These are phyloP conservation scores for roundworm (Caenorhabditis elegans) DNA, from an alignment of 1,140 invertebrate genomes.

Conservation along the genomic window WBcel235 BX284605.5:10512001-10512500, in stretches of 20 bases:
- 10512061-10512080: constrained; percentile 46
- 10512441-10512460: constrained; percentile 54
- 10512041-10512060: constrained; percentile 66
- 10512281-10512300: too few relatives aligned
- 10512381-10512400: constrained; percentile 63
- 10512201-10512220: constrained; percentile 45
- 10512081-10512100: not conserved
- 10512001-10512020: constrained; percentile 68
- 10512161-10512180: constrained; percentile 18
- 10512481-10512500: constrained; percentile 60
- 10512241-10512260: too few relatives aligned
- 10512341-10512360: too few relatives aligned
- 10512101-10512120: constrained; percentile 30
- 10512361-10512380: not conserved
- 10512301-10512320: too few relatives aligned
- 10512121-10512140: constrained; percentile 33
- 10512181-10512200: not conserved
- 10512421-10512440: constrained; percentile 57
- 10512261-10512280: too few relatives aligned
- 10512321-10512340: too few relatives aligned
- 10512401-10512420: constrained; percentile 60
- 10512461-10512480: constrained; percentile 53
- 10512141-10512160: not conserved
- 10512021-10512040: constrained; percentile 68
- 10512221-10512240: not conserved